Conservation (phyloP, 2,113 vertebrate genomes). For the Pantherophis guttatus region DNA sequence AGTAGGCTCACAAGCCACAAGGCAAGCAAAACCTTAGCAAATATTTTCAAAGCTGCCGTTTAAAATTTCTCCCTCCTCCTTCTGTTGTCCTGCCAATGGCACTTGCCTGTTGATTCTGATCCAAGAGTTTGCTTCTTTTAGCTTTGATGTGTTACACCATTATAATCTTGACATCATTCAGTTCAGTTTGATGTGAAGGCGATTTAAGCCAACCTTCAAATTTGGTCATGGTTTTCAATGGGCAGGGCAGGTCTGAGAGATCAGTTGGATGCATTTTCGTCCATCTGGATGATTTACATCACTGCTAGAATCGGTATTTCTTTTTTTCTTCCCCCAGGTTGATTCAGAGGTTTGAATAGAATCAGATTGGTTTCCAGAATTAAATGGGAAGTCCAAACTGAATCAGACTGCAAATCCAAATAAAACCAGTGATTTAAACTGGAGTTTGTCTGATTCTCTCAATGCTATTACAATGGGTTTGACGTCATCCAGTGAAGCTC, state of each 20-base stretch:
- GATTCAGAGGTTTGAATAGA: not conserved
- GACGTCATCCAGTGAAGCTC: not conserved
- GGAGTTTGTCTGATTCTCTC: not conserved
- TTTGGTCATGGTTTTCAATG: not conserved
- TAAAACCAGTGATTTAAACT: not conserved
- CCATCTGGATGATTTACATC: not conserved
- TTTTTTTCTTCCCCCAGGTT: not conserved
- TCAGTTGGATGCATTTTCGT: not conserved
- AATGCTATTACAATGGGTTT: not conserved
- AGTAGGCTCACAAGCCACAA: not conserved
- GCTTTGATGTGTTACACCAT: not conserved
- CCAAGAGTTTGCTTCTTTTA: not conserved
- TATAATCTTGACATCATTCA: not conserved
- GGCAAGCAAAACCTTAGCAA: not conserved
- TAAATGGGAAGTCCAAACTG: not conserved
- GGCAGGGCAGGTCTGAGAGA: not conserved
- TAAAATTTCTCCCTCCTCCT: not conserved
- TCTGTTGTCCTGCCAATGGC: constrained; percentile 49
- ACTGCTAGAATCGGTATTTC: not conserved
- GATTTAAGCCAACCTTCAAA: not conserved
- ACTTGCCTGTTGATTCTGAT: not conserved
- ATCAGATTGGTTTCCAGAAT: not conserved
- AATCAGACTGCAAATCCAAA: not conserved
- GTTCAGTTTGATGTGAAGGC: not conserved
- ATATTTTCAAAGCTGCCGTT: constrained; percentile 8